Evolutionary conservation across 1,140 invertebrate species (phyloP), one percentile per base, ranked within the genome.

Genomic region (Sipha flava): DNA sequence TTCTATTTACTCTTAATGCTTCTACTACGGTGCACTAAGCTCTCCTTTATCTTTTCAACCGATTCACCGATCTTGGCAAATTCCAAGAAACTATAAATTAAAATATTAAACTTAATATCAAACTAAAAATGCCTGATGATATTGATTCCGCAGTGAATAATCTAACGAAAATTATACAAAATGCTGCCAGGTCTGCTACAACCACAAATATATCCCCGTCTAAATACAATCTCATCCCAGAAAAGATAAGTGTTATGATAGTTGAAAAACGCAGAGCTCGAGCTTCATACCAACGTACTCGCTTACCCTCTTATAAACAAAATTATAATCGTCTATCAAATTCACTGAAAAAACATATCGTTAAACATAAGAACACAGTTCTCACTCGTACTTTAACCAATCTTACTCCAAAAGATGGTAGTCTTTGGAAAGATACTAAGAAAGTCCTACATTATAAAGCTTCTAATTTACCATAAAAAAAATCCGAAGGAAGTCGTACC

Each of bases 391-490:
- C n/a, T n/a, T n/a, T n/a, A n/a, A n/a, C n/a, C n/a, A n/a, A n/a
- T n/a, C n/a, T n/a, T n/a, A n/a, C n/a, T n/a, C n/a, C n/a, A n/a
- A n/a, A n/a, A n/a, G 43, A 45, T 16, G 16, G 43, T 45, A 45
- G 43, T 16, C 43, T 83, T 2, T 83, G 81, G 81, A 82, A 66
- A 73, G 82, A 72, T 1, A 81, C 81, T n/a, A 83, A 82, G 64
- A 21, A 77, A 29, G 45, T 83, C 16, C 83, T 77, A 47, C 40
- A 47, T 57, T 73, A 79, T n/a, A 79, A 59, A 12, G 0, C 59
- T 10, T 59, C 75, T 23, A 66, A 68, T 26, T 79, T 70, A 9
- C 81, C 81, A n/a, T 70, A 83, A 14, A 81, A 37, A 47, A 80
- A 81, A 43, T 0, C 3, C 29, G 75, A 83, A 80, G 79, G 79